Evolutionary conservation across 2,888 invertebrate species (phyloP).

Genomic region (Arrhopalites spinosus): DNA sequence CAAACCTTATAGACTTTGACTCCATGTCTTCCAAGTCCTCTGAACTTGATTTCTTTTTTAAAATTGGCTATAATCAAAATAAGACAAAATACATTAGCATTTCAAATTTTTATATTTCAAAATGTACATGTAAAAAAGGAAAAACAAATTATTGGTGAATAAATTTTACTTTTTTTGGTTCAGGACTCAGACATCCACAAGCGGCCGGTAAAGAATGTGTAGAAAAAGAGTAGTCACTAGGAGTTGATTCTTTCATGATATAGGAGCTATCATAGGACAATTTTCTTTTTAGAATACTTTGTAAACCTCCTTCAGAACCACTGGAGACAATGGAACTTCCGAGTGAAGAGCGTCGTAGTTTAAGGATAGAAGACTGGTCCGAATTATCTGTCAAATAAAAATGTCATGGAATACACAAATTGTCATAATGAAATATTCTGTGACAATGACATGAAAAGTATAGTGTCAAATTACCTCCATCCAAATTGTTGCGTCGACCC

Average conservation of each 20-base stretch:
- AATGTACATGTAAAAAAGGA: too few relatives aligned
- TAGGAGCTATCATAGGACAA: constrained; percentile 43
- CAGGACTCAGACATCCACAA: constrained; percentile 46
- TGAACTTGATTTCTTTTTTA: constrained; percentile 53
- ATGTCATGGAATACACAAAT: constrained; percentile 4
- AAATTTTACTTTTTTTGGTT: constrained; percentile 44
- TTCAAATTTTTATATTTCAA: too few relatives aligned
- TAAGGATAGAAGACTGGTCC: constrained; percentile 43
- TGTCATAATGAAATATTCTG: not conserved
- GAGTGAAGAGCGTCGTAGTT: constrained; percentile 42
- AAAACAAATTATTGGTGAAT: too few relatives aligned
- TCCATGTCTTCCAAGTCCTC: constrained; percentile 53
- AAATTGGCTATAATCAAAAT: constrained; percentile 39
- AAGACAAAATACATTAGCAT: too few relatives aligned
- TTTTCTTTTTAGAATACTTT: constrained; percentile 46
- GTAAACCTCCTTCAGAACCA: constrained; percentile 41
- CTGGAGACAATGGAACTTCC: constrained; percentile 37
- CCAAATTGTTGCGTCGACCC: constrained; percentile 21
- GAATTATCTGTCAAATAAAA: constrained; percentile 17
- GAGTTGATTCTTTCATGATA: constrained; percentile 36
- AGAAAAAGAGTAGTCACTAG: constrained; percentile 43
- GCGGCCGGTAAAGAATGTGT: constrained; percentile 43
- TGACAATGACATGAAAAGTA: not conserved
- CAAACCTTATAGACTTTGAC: too few relatives aligned
- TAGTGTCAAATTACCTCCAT: constrained; percentile 23